phyloP scores from a whole-genome alignment of 2,888 invertebrate species.

The Hirtodrosophila alboralis region DNA sequence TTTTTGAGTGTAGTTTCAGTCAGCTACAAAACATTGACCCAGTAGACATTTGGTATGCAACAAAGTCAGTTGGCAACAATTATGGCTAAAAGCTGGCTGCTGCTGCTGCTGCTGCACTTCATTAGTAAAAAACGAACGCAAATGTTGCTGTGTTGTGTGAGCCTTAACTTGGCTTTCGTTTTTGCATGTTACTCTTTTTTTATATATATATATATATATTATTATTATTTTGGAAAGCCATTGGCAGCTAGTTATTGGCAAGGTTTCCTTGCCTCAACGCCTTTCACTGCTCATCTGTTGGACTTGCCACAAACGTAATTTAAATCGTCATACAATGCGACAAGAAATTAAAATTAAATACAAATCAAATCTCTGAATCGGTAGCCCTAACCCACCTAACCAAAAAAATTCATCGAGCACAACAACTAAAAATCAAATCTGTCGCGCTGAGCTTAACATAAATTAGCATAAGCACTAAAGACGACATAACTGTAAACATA shows the following conservation, averaged over 20 bases:
- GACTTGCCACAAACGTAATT: conserved; percentile 17
- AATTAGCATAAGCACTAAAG: conserved; percentile 70
- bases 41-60: conserved; percentile 75
- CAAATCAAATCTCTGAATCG: conserved; percentile 61
- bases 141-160: conserved; percentile 37
- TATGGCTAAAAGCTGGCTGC: too few species aligned
- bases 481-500: conserved; percentile 70
- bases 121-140: conserved; percentile 72
- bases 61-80: conserved; percentile 47
- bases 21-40: conserved; percentile 73
- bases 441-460: conserved; percentile 63
- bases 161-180: conserved; percentile 70
- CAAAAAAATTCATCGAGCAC: conserved; percentile 7
- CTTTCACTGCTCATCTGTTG: conserved; percentile 61
- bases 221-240: conserved; percentile 72
- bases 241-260: conserved; percentile 68
- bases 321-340: conserved; percentile 10
- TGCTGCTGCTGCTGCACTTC: conserved; percentile 60
- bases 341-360: conserved; percentile 62
- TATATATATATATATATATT: conserved; percentile 14
- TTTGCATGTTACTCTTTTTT: conserved; percentile 46
- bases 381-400: conserved; percentile 60
- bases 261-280: conserved; percentile 61
- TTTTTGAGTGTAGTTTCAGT: conserved; percentile 38
- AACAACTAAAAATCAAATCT: conserved; percentile 21